Evolutionary conservation across 1,140 invertebrate genomes (phyloP), one percentile per base, ranked within the genome.

Genomic region (Dufourea novaeangliae): DNA sequence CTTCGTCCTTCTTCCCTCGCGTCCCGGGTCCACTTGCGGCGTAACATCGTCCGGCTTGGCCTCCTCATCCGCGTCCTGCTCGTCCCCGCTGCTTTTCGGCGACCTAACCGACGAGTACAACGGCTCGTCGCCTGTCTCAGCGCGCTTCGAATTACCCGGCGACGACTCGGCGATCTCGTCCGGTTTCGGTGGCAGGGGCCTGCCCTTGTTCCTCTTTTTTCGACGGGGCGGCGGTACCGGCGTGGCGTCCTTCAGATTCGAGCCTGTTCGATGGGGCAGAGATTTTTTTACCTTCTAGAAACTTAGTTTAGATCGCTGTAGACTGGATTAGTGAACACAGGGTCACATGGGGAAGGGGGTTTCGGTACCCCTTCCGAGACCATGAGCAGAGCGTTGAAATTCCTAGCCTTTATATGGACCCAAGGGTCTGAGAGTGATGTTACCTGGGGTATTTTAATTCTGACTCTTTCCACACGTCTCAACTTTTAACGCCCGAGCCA

Each of bases 151-250:
- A 71, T 73, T 78, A 32, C 44, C 56, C 57, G 37, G 54, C 41
- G 56, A 17, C n/a, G 75, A 79, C 34, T 79, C 79, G 11, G 44
- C 63, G 56, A 87, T 68, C 72, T 91, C 88, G 72, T 88, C 88
- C 54, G 91, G 91, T 75, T 92, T 91, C 29, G 90, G 88, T 1
- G 91, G 91, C 68, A 92, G 78, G 20, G 91, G 90, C 63, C 91
- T 85, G 50, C 88, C 84, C 63, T 74, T 82, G 79, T 90, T 92
- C 84, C 84, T 88, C 37, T 88, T 89, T 22, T 88, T 88, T 20
- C 86, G 87, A 22, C 91, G 87, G 11, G 92, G 92, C 2, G 92
- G 92, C 54, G 92, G 91, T 27, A 92, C 81, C 7, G 92, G 92
- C 10, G 85, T 87, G 11, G 68, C 59, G 46, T 89, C 82, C 72